phyloP scores from a whole-genome alignment of 2,113 vertebrate genomes.

The Delphinapterus leucas region DNA sequence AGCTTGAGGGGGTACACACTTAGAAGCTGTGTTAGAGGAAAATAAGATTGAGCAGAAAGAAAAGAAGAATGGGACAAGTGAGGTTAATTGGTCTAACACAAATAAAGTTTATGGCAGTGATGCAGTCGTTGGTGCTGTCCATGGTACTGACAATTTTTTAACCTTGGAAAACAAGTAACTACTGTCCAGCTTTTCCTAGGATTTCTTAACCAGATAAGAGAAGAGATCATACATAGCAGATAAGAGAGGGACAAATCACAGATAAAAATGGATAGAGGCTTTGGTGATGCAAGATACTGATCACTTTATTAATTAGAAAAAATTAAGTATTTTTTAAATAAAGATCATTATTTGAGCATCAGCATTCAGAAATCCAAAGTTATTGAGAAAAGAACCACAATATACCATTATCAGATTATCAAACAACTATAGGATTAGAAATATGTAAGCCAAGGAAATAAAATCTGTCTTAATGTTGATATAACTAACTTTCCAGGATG shows the following conservation, averaged over 20 bases:
- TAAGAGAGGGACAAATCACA: neutral
- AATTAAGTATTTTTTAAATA: neutral
- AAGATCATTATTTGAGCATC: neutral
- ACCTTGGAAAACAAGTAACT: neutral
- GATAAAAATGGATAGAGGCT: neutral
- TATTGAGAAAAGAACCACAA: neutral
- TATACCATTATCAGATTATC: neutral
- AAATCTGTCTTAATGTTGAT: neutral
- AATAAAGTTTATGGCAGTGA: accelerated
- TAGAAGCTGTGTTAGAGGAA: neutral
- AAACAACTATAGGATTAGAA: neutral
- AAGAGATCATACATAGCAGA: neutral
- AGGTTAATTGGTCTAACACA: neutral
- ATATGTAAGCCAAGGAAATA: neutral
- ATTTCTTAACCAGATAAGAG: neutral
- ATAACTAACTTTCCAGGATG: neutral
- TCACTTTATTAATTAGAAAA: neutral
- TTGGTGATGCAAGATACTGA: neutral
- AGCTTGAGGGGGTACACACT: neutral
- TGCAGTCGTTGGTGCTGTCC: accelerated
- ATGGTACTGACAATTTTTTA: neutral
- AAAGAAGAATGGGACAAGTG: neutral
- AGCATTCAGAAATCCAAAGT: neutral
- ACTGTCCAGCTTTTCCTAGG: neutral
- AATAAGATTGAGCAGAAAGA: neutral